These are phyloP conservation scores for Panthera leo DNA, from an alignment of 2,113 vertebrate species.

Conservation along the genomic window DNA sequence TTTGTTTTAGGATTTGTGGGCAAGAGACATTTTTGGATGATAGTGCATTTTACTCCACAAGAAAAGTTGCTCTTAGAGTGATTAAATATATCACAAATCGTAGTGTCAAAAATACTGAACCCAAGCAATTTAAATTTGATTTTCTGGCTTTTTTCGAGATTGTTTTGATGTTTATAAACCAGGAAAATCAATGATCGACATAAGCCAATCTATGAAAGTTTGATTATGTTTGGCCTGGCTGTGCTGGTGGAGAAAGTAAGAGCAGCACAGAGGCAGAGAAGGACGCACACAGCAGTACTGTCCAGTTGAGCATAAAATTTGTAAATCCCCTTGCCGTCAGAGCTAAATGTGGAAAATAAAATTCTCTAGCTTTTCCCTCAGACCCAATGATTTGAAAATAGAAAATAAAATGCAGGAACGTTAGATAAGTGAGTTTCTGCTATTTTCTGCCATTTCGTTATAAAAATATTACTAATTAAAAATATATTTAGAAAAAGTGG, in stretches of 20 bases:
- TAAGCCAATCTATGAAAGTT: background rate
- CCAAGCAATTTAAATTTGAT: background rate
- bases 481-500: background rate
- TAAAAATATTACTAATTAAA: constrained; percentile 4
- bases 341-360: constrained; percentile 52
- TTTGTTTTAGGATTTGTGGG: background rate
- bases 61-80: background rate
- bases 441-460: background rate
- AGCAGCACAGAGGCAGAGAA: background rate
- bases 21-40: background rate
- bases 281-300: background rate
- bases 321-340: background rate
- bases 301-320: constrained; percentile 37
- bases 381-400: constrained; percentile 31
- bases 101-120: background rate
- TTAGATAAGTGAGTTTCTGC: background rate
- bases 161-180: constrained; percentile 16
- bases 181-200: constrained; percentile 16
- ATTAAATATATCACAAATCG: constrained; percentile 1
- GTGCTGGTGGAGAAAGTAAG: background rate
- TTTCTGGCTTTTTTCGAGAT: background rate
- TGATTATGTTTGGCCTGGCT: background rate
- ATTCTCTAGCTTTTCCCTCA: constrained; percentile 14
- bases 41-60: background rate
- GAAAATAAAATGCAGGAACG: constrained; percentile 21